Percentiles rank a stretch among this genome's conserved stretches.
Conservation (phyloP, 2,113 vertebrate genomes). For the Rhombomys opimus region DNA sequence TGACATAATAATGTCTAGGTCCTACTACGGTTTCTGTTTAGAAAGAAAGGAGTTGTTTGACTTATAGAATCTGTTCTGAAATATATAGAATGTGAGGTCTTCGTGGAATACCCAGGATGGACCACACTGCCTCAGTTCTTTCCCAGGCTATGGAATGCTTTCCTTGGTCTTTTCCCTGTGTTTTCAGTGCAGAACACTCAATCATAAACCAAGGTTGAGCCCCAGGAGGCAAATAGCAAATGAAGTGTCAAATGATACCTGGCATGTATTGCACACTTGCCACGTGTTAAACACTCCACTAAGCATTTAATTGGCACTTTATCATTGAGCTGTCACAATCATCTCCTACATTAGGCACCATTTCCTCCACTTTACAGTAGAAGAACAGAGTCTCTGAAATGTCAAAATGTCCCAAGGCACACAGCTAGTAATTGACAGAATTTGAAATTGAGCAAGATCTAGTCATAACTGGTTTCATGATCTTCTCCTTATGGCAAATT, state of each 20-base stretch:
- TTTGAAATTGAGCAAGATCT: not conserved
- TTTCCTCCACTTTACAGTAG: constrained; percentile 19
- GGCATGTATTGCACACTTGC: not conserved
- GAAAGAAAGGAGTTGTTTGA: not conserved
- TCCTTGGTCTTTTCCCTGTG: not conserved
- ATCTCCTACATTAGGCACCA: not conserved
- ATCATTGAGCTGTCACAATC: not conserved
- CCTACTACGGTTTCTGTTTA: not conserved
- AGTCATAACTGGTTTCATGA: not conserved
- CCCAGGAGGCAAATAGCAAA: not conserved
- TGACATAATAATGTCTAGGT: not conserved
- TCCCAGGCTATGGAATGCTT: not conserved
- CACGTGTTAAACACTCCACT: not conserved
- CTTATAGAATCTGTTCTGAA: not conserved
- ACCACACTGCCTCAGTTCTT: not conserved
- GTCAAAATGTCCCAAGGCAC: not conserved
- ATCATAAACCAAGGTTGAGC: not conserved
- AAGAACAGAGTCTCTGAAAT: constrained; percentile 17
- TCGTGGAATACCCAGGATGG: not conserved
- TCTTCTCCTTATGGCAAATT: not conserved
- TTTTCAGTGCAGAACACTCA: not conserved
- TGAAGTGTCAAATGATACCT: not conserved
- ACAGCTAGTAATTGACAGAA: not conserved
- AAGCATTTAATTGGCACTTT: constrained; percentile 11
- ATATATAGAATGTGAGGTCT: not conserved